Evolutionary conservation across 2,888 invertebrate species (phyloP), one percentile per base, ranked within the genome.

Genomic region (Volucella inflata): DNA sequence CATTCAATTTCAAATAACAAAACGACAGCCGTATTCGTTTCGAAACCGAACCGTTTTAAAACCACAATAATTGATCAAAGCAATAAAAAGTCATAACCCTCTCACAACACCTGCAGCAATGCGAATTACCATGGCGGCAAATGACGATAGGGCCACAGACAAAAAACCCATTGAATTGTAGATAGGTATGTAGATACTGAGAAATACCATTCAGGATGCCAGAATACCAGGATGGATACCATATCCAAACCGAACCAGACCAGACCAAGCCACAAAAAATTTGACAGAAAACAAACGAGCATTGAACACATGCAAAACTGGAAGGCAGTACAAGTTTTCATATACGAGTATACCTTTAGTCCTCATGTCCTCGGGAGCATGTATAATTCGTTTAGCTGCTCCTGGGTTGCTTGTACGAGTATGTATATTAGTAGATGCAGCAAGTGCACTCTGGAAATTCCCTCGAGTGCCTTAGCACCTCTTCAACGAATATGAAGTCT

Each of bases 11-110:
- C 30, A 3, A 14, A 44, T 46, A 53, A 36, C 36, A 30, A 53
- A 36, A 53, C 12, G 11, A 6, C 12, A 42, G 42, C 0, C 11
- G n/a, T 14, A 57, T 57, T n/a, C 9, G n/a, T 2, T 14, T 42
- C 12, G 10, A 21, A n/a, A 44, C 30, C 30, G 53, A n/a, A 12
- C 21, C 40, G 30, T 44, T 38, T 11, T 1, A 11, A 72, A 71
- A 46, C 79, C 79, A 79, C 53, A 79, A 79, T 51, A 74, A 74
- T 74, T 67, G 38, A 74, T 74, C 36, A 59, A 42, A 51, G 57
- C 72, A 72, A 79, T 72, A 79, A 72, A 79, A 74, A 65, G 40
- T 74, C 74, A 79, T 74, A 79, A 79, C 42, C 51, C 71, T 62
- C 62, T 16, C 17, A 57, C 50, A 60, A 36, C 65, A 76, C 77